These are phyloP conservation scores for Andrena chrysosceles DNA, from an alignment of 2,888 invertebrate genomes.

Conservation along the genomic window DNA sequence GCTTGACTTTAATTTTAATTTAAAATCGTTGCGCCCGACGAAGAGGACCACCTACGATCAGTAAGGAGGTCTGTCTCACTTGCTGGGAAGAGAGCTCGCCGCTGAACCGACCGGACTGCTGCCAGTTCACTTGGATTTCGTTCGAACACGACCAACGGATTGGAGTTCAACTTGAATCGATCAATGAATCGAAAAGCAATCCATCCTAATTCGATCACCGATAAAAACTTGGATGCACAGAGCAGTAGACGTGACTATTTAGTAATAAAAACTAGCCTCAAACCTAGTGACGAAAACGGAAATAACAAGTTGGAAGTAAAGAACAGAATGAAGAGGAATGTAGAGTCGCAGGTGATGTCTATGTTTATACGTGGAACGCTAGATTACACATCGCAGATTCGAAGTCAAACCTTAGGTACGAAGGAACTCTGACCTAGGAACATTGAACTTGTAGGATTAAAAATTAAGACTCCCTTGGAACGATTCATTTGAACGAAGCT, in stretches of 20 bases:
- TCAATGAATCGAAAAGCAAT: constrained; percentile 49
- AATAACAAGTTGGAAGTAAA: too few species aligned
- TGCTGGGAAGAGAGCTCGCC: constrained; percentile 62
- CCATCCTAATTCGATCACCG: constrained; percentile 5
- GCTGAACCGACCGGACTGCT: constrained; percentile 61
- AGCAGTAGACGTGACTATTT: neutral
- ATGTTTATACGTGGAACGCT: too few species aligned
- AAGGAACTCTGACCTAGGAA: neutral
- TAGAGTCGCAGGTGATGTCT: too few species aligned
- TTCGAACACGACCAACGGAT: constrained; percentile 60
- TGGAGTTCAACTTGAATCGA: constrained; percentile 62
- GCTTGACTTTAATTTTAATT: constrained; percentile 84
- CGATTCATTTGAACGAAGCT: constrained; percentile 37
- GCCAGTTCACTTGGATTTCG: constrained; percentile 68
- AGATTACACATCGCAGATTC: too few species aligned
- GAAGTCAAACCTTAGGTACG: too few species aligned
- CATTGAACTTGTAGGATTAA: neutral
- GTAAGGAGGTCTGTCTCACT: constrained; percentile 72
- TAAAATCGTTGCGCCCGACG: constrained; percentile 81
- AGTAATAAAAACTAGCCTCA: neutral
- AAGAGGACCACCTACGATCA: constrained; percentile 83
- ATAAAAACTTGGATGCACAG: neutral
- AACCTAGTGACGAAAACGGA: too few species aligned
- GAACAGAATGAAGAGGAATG: too few species aligned
- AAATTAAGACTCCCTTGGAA: neutral